Evolutionary conservation across 2,888 invertebrate genomes (phyloP), one percentile per base, ranked within the genome.

Genomic region (Drosophila trichaetosa): DNA sequence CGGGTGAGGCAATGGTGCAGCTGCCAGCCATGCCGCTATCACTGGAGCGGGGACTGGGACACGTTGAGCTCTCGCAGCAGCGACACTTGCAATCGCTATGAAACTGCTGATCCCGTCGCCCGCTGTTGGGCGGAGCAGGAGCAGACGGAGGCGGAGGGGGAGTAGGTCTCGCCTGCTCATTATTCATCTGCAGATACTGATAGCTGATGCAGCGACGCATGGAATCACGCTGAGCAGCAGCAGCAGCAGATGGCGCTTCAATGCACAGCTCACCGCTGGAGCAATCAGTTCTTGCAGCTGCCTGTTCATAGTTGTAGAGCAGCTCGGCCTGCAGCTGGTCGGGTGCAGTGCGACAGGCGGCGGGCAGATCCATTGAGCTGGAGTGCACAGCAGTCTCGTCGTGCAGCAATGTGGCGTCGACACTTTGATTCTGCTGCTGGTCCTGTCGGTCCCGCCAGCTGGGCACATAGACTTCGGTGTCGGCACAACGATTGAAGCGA

Each of bases 21-120:
- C 97, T 97, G 33, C 97, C 97, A 1, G 97, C 97, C 93, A 97
- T 96, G 31, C 97, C 97, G 0, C 97, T 97, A 91, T 93, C 93
- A 21, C 97, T 97, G 10, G 96, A 96, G 74, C 96, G 94, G 0
- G 96, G 96, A 92, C 96, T 96, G 46, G 95, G 95, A 76, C 95
- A 95, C 79, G 94, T 92, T 0, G 95, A 95, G 80, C 94, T 94
- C 81, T 95, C 94, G 79, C 95, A 95, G 83, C 95, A 95, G 87
- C 94, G 95, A 83, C 95, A 95, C 76, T 92, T 92, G 24, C 86
- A 76, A 57, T 82, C 78, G 5, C 73, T 63, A 27, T 85, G 82
- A 38, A 54, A 57, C 29, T 57, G 70, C 46, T 49, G 75, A 67
- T 79, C 75, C 1, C 71, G 63, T 5, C 53, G 54, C 1, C 46